Percentiles rank a stretch among this genome's conserved stretches.
phyloP scores from a whole-genome alignment of 2,113 vertebrate genomes.

The Polypterus bichir region DNA sequence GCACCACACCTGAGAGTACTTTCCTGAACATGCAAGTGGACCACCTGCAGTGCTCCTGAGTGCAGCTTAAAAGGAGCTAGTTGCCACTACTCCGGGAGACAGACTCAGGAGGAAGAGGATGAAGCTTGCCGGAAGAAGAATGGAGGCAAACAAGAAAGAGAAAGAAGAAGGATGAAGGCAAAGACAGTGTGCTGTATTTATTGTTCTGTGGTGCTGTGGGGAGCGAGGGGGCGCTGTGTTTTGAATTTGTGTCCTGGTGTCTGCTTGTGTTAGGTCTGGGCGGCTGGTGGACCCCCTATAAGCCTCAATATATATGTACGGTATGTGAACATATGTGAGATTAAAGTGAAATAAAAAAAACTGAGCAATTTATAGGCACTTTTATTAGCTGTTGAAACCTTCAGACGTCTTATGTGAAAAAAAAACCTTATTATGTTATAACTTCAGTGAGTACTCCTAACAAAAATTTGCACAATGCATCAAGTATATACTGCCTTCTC shows the following conservation, averaged over 20 bases:
- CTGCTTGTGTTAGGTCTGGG: too few species aligned
- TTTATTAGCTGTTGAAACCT: not conserved
- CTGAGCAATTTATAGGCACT: not conserved
- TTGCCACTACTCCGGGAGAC: too few species aligned
- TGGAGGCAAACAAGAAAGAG: not conserved
- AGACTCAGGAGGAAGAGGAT: too few species aligned
- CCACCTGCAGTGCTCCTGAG: not conserved
- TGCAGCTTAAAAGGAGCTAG: too few species aligned
- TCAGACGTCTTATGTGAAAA: not conserved
- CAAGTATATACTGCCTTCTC: not conserved
- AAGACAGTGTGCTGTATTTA: too few species aligned
- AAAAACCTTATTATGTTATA: not conserved
- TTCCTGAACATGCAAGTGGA: slow-evolving; percentile 20
- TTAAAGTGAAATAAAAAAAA: not conserved
- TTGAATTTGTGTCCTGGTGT: too few species aligned
- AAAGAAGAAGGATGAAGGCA: slow-evolving; percentile 11
- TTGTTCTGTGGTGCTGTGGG: too few species aligned
- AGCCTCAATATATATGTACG: too few species aligned
- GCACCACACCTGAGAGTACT: slow-evolving; percentile 15
- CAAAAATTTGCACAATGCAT: not conserved
- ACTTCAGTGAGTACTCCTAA: not conserved
- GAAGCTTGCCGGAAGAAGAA: too few species aligned
- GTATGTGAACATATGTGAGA: too few species aligned
- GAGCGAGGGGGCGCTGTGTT: too few species aligned
- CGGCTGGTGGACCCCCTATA: too few species aligned